Percentiles rank a stretch among this genome's conserved stretches.
Evolutionary conservation across 1,140 invertebrate species (phyloP).

Genomic region (Magallana gigas): DNA sequence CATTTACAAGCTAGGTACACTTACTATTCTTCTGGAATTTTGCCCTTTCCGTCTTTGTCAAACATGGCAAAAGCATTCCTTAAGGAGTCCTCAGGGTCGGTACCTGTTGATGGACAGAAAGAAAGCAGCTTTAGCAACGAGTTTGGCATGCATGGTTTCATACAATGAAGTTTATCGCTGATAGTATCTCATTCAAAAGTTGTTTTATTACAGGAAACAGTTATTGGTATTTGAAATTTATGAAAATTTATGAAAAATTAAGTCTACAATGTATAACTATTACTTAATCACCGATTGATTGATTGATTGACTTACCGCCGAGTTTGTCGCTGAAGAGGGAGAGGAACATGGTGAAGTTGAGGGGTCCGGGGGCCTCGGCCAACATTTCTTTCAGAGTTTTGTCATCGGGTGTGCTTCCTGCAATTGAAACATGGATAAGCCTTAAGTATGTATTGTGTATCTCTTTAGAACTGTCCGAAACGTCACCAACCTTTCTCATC

Average conservation of each 20-base stretch:
- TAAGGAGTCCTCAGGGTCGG: slow-evolving; percentile 96
- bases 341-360: slow-evolving; percentile 99
- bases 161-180: too few species aligned
- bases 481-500: too few species aligned
- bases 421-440: too few species aligned
- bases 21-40: slow-evolving; percentile 80
- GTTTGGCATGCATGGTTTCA: too few species aligned
- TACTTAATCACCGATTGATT: background rate
- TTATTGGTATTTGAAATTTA: too few species aligned
- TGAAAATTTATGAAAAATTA: too few species aligned
- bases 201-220: too few species aligned
- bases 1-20: slow-evolving; percentile 44
- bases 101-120: slow-evolving; percentile 78
- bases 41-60: slow-evolving; percentile 85
- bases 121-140: background rate
- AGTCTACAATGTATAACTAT: too few species aligned
- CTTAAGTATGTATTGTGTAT: too few species aligned
- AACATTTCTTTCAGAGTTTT: slow-evolving; percentile 98
- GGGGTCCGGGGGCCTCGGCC: slow-evolving; percentile 86
- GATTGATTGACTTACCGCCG: slow-evolving; percentile 84
- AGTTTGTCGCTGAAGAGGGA: slow-evolving; percentile 94
- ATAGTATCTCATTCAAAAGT: too few species aligned
- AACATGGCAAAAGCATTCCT: slow-evolving; percentile 97
- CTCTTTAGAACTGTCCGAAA: too few species aligned
- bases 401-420: slow-evolving; percentile 85